Conservation (phyloP, 2,888 invertebrate genomes). For the Dolomedes plantarius region DNA sequence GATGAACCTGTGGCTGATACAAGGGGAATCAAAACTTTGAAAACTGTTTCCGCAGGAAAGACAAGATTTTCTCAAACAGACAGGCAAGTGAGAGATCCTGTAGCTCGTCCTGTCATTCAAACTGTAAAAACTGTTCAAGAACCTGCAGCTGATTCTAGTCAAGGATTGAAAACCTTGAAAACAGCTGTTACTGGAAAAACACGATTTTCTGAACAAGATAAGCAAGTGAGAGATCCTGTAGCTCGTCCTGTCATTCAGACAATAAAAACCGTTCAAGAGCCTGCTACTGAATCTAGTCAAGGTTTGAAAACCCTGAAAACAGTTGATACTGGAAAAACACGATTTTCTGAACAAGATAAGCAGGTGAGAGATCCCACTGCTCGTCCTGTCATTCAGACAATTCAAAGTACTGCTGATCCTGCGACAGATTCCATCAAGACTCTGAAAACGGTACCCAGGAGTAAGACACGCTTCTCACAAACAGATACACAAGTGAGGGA, state of each 20-base stretch:
- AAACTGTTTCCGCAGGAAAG: neutral
- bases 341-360: neutral
- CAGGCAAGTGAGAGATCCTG: neutral
- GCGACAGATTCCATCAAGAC: neutral
- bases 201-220: neutral
- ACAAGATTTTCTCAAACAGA: neutral
- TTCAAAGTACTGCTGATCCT: neutral
- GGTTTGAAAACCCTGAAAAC: neutral
- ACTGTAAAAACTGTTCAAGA: neutral
- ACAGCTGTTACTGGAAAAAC: neutral
- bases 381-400: neutral
- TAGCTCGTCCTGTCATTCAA: neutral
- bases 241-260: neutral
- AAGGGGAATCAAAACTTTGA: neutral
- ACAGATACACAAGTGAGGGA: neutral
- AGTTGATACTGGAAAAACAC: neutral
- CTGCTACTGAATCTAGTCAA: neutral
- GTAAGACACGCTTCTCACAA: neutral
- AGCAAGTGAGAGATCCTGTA: neutral
- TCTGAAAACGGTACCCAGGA: neutral
- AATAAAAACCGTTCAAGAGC: neutral
- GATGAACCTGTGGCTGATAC: neutral
- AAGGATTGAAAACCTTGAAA: neutral
- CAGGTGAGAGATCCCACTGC: neutral
- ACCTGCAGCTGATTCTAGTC: neutral